Percentiles rank a stretch among this genome's conserved stretches.
phyloP scores from a whole-genome alignment of 1,140 invertebrate genomes.

The Solenopsis fugax region DNA sequence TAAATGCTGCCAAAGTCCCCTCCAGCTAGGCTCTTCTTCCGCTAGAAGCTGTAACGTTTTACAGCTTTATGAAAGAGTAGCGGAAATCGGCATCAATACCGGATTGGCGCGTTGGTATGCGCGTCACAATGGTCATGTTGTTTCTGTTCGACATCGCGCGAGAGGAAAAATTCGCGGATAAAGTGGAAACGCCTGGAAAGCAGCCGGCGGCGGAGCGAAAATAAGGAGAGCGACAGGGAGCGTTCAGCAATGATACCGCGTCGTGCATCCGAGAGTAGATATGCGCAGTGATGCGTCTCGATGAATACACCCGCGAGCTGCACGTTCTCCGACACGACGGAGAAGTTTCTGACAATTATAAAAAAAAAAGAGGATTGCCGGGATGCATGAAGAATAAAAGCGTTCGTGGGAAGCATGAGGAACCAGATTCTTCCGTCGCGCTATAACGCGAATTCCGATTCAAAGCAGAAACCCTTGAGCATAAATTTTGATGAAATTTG shows the following conservation, averaged over 20 bases:
- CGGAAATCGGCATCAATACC: conserved; percentile 12
- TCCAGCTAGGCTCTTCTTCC: background rate
- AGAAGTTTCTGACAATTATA: conserved; percentile 43
- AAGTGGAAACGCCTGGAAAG: conserved; percentile 43
- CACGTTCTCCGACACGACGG: conserved; percentile 20
- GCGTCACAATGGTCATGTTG: conserved; percentile 8
- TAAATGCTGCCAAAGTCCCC: conserved; percentile 5
- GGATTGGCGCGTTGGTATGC: conserved; percentile 29
- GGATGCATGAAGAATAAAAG: conserved; percentile 18
- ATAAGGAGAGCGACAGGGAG: conserved; percentile 50
- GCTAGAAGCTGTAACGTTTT: background rate
- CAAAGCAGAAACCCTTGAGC: background rate
- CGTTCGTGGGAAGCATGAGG: background rate
- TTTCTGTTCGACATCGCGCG: conserved; percentile 18
- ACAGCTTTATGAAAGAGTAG: background rate
- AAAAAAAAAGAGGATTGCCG: conserved; percentile 4
- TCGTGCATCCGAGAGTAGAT: conserved; percentile 35
- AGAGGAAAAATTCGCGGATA: conserved; percentile 39
- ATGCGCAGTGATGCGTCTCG: conserved; percentile 30
- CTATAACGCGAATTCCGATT: background rate
- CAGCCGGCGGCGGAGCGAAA: conserved; percentile 33
- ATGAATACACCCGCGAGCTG: conserved; percentile 36
- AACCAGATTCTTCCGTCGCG: background rate
- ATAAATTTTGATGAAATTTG: background rate
- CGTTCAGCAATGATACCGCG: conserved; percentile 56